Percentiles rank a stretch among this genome's conserved stretches.
Evolutionary conservation across 2,797 vertebrate species (phyloP).

Genomic region (Sebastes oblongus): DNA sequence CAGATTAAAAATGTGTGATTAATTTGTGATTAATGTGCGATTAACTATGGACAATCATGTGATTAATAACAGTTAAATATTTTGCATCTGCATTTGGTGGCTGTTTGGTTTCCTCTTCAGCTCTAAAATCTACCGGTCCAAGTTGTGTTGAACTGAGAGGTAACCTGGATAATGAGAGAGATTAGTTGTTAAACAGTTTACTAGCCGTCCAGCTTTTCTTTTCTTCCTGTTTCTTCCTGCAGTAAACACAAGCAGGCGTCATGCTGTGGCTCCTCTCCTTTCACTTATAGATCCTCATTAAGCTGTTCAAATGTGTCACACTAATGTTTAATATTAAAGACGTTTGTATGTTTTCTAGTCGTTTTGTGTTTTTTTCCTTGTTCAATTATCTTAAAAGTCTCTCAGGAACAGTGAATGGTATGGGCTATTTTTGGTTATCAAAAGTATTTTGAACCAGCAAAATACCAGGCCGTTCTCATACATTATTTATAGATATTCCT

Average conservation of each 20-base stretch:
- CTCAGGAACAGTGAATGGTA: neutral
- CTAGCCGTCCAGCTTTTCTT: neutral
- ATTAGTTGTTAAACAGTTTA: slow-evolving; percentile 1
- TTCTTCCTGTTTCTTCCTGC: neutral
- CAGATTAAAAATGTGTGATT: too few relatives aligned
- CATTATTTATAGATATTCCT: too few relatives aligned
- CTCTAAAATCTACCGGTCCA: neutral
- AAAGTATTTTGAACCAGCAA: neutral
- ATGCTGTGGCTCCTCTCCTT: neutral
- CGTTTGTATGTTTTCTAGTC: slow-evolving; percentile 39
- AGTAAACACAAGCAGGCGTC: neutral
- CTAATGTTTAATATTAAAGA: slow-evolving; percentile 45
- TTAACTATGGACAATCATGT: too few relatives aligned
- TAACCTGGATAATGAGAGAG: neutral
- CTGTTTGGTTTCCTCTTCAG: neutral
- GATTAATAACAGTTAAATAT: too few relatives aligned
- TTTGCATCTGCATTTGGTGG: neutral
- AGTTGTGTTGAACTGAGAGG: neutral
- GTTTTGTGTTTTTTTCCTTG: neutral
- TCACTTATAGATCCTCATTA: neutral
- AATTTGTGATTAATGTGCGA: too few relatives aligned
- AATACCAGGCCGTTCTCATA: too few relatives aligned
- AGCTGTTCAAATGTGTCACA: neutral
- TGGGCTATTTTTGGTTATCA: neutral
- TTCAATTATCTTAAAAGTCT: neutral